Conservation (phyloP, 2,797 vertebrate genomes). For the Chaetodon trifasciatus region DNA sequence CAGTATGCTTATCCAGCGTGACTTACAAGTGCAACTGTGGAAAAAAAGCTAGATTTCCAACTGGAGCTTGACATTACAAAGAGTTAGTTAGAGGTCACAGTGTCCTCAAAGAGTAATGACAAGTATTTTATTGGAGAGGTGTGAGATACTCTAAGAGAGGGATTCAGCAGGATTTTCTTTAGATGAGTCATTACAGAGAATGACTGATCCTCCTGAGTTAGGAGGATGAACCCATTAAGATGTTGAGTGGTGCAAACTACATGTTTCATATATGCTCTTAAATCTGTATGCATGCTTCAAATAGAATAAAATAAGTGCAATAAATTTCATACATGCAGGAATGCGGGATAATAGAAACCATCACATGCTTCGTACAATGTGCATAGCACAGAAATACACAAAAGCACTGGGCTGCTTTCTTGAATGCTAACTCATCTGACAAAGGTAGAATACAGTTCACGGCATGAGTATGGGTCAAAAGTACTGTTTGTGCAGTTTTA, state of each 20-base stretch:
- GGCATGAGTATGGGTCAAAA: conserved; percentile 1
- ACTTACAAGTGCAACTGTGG: conserved; percentile 34
- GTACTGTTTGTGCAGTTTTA: conserved; percentile 12
- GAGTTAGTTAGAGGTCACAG: conserved; percentile 16
- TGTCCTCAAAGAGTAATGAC: conserved; percentile 12
- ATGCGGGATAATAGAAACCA: neutral
- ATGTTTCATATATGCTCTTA: neutral
- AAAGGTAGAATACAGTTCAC: neutral
- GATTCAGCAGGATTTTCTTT: conserved; percentile 10
- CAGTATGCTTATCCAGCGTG: conserved; percentile 30
- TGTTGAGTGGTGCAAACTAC: neutral
- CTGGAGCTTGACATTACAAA: conserved; percentile 5
- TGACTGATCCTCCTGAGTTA: conserved; percentile 8
- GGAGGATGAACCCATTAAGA: neutral
- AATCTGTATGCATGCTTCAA: neutral
- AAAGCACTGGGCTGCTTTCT: neutral
- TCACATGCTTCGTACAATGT: neutral
- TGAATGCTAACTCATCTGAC: neutral
- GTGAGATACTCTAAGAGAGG: conserved; percentile 5
- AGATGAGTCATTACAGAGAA: conserved; percentile 29
- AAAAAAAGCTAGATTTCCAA: conserved; percentile 41
- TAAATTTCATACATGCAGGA: conserved; percentile 6
- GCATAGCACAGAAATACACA: neutral
- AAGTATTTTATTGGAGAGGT: conserved; percentile 1
- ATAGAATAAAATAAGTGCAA: neutral